A percentile compares a stretch with the other conserved stretches of the same genome.
Conservation (phyloP, 2,888 invertebrate genomes). For the Sclerodermus sp. region DNA sequence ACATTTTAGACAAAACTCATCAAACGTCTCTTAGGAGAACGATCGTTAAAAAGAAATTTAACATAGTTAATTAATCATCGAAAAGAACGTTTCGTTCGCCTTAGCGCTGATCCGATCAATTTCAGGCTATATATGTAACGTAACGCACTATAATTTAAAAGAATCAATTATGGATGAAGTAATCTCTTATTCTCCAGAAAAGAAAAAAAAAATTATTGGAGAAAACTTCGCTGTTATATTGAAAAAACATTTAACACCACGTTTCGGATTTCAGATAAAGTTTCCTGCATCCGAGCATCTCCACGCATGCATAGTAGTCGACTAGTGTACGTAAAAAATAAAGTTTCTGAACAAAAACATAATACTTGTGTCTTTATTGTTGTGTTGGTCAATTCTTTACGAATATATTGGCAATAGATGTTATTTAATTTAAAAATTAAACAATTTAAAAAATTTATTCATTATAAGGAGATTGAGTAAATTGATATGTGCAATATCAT, state of each 20-base stretch:
- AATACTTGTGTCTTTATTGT: no score
- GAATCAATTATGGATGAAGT: constrained; percentile 31
- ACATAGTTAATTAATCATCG: background rate
- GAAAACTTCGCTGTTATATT: constrained; percentile 34
- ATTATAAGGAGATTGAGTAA: no score
- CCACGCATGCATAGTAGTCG: constrained; percentile 55
- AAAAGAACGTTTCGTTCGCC: constrained; percentile 42
- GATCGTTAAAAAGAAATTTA: no score
- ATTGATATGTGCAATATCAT: no score
- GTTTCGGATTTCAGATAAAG: constrained; percentile 31
- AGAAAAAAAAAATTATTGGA: constrained; percentile 5
- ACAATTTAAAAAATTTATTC: no score
- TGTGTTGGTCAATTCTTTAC: background rate
- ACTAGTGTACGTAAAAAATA: constrained; percentile 58
- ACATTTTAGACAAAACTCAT: no score
- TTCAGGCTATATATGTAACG: constrained; percentile 49
- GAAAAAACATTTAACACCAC: constrained; percentile 28
- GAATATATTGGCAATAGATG: background rate
- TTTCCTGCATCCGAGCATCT: constrained; percentile 40
- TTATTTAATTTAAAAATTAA: background rate
- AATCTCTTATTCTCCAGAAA: constrained; percentile 33
- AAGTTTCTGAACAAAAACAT: constrained; percentile 55
- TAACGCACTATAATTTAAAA: constrained; percentile 51
- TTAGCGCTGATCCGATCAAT: constrained; percentile 38
- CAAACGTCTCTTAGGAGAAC: background rate